Percentiles rank a stretch among this genome's conserved stretches.
Conservation (phyloP, 1,140 invertebrate species). For the Trachymyrmex septentrionalis region DNA sequence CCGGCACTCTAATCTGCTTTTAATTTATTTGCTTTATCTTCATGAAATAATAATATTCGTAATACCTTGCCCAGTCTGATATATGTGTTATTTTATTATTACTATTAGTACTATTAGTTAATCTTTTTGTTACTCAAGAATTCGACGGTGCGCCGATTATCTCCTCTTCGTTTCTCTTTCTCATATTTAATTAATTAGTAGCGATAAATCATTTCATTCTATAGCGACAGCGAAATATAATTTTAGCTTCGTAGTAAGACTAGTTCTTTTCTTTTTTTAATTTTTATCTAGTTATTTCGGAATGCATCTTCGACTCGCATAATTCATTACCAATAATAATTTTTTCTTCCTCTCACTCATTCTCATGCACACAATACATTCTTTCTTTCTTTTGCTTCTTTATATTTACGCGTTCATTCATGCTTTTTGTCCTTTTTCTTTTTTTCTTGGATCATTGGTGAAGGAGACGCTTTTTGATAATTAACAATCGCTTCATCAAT, state of each 20-base stretch:
- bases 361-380: constrained; percentile 41
- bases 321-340: constrained; percentile 40
- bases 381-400: not conserved
- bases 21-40: constrained; percentile 38
- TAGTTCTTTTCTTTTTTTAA: constrained; percentile 48
- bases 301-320: constrained; percentile 69
- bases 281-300: constrained; percentile 65
- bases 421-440: constrained; percentile 9
- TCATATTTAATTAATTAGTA: constrained; percentile 36
- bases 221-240: constrained; percentile 68
- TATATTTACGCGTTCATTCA: constrained; percentile 10
- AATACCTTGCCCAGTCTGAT: constrained; percentile 45
- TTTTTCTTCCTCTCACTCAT: constrained; percentile 35
- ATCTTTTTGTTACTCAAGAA: constrained; percentile 54
- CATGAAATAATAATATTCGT: constrained; percentile 39
- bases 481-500: constrained; percentile 21
- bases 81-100: constrained; percentile 57
- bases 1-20: constrained; percentile 53
- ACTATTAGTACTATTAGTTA: constrained; percentile 59
- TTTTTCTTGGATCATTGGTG: constrained; percentile 23
- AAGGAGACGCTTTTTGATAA: constrained; percentile 31
- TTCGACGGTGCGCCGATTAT: constrained; percentile 37
- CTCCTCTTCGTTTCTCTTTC: constrained; percentile 32
- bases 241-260: constrained; percentile 66
- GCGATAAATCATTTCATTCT: constrained; percentile 56